Evolutionary conservation across 2,113 vertebrate species (phyloP), one percentile per base, ranked within the genome.

Genomic region (Jacana jacana): DNA sequence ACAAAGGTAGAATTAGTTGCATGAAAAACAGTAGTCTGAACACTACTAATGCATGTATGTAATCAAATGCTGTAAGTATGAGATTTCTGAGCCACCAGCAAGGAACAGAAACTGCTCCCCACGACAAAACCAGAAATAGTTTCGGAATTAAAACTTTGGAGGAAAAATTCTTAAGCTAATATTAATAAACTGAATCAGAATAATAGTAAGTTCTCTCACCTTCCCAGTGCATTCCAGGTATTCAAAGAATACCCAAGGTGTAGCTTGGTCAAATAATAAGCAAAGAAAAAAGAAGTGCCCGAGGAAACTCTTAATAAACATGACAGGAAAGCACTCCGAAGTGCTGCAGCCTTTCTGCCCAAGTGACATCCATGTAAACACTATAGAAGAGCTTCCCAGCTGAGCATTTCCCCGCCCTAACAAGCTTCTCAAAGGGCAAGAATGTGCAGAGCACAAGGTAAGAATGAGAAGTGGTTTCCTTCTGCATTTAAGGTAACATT

Each of bases 11-110:
- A 77, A 63, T 52, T 30, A 68, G n/a, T 30, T 2, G 0, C 9
- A 54, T 9, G 42, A 54, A 71, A 82, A 58, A 16, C 14, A n/a
- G 70, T 20, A 11, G 33, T 66, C 51, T 27, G 44, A 70, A 44
- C 11, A 15, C 28, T 55, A 4, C 17, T 46, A 68, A 46, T 1
- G 4, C 0, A 4, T 18, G 13, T 11, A 22, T 0, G 3, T 66
- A 63, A 27, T 20, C 31, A 49, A 11, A 8, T 81, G 35, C 31
- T 37, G 8, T 13, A 46, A 46, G 12, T 18, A n/a, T 14, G n/a
- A 54, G 31, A 57, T 25, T 81, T 33, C 31, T 71, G 37, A 78
- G 28, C 37, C n/a, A 85, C 75, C 13, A 75, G 17, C 22, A 78
- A 75, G 40, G n/a, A 78, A 66, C 3, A 87, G 5, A 52, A 84